Percentiles rank a stretch among this genome's conserved stretches.
These are phyloP conservation scores for Pachycephala philippinensis DNA, from an alignment of 2,113 vertebrate genomes.

Conservation along the genomic window DNA sequence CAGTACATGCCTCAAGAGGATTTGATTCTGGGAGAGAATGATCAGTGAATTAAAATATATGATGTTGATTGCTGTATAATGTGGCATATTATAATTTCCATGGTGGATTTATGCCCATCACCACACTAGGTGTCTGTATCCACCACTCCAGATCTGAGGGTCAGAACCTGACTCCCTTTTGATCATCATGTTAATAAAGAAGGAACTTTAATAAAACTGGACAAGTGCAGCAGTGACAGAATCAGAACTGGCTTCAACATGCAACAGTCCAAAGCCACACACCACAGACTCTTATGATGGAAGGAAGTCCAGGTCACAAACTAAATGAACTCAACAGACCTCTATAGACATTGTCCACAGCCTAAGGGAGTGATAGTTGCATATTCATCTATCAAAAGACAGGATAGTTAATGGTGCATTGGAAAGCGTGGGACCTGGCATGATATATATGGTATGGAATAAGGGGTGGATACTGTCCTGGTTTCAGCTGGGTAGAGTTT, in stretches of 20 bases:
- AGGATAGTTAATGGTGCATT: neutral
- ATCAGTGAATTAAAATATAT: neutral
- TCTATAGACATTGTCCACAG: neutral
- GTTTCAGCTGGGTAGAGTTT: neutral
- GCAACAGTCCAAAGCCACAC: neutral
- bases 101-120: neutral
- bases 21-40: neutral
- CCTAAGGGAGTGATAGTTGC: neutral
- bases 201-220: neutral
- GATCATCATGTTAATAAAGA: neutral
- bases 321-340: neutral
- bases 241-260: neutral
- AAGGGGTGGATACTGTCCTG: neutral
- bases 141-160: neutral
- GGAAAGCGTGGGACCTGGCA: neutral
- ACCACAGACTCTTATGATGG: neutral
- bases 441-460: neutral
- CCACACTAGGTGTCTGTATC: neutral
- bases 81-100: neutral
- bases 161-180: neutral
- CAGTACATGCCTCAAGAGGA: rapidly evolving
- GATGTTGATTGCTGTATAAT: neutral
- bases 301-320: neutral
- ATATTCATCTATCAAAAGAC: neutral
- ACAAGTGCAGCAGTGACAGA: neutral